Evolutionary conservation across 2,113 vertebrate genomes (phyloP).

Genomic region (Lepisosteus oculatus): DNA sequence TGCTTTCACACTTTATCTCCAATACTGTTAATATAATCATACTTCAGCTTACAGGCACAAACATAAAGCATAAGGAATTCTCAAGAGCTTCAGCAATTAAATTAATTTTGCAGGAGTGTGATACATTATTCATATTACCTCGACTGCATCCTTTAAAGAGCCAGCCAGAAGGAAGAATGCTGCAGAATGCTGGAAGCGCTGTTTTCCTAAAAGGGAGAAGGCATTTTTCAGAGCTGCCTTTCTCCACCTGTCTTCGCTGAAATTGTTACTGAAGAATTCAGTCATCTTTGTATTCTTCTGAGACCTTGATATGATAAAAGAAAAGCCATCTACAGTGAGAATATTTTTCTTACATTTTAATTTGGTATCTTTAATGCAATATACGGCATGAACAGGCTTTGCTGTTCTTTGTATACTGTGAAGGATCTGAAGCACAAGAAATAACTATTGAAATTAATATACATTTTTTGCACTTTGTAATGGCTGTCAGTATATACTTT

Average conservation of each 20-base stretch:
- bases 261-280: slow-evolving; percentile 95
- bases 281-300: slow-evolving; percentile 91
- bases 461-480: too few relatives aligned
- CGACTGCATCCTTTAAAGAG: slow-evolving; percentile 91
- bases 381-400: too few relatives aligned
- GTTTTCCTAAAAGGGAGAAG: slow-evolving; percentile 93
- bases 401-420: too few relatives aligned
- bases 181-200: slow-evolving; percentile 93
- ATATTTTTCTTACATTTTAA: neutral
- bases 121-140: slow-evolving; percentile 67
- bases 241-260: slow-evolving; percentile 91
- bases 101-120: neutral
- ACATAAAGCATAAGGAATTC: too few relatives aligned
- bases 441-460: too few relatives aligned
- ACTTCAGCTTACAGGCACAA: too few relatives aligned
- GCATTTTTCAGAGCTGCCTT: slow-evolving; percentile 96
- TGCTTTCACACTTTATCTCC: too few relatives aligned
- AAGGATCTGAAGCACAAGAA: too few relatives aligned
- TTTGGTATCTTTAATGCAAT: too few relatives aligned
- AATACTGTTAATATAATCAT: too few relatives aligned
- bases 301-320: slow-evolving; percentile 65
- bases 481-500: neutral
- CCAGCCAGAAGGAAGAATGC: slow-evolving; percentile 95
- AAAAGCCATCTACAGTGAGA: neutral
- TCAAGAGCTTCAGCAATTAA: too few relatives aligned